A percentile compares a stretch with the other conserved stretches of the same genome.
Evolutionary conservation across 2,113 vertebrate genomes (phyloP).

Genomic region (Saccopteryx bilineata): DNA sequence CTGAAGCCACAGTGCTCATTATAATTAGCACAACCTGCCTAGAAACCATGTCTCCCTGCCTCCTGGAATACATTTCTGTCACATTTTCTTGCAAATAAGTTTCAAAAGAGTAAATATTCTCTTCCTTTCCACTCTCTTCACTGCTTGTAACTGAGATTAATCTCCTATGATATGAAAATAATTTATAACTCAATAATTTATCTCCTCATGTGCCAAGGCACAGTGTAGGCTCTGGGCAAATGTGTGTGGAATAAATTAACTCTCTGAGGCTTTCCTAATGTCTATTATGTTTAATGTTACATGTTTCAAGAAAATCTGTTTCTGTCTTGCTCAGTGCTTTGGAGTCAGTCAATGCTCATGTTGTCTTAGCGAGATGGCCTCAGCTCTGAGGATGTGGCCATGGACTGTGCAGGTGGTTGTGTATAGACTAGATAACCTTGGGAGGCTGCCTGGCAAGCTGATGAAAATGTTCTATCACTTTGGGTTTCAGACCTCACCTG

Average conservation of each 20-base stretch:
- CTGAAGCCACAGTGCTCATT: not conserved
- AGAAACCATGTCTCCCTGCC: not conserved
- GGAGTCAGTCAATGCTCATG: not conserved
- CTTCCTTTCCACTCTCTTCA: conserved; percentile 14
- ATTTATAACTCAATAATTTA: conserved; percentile 27
- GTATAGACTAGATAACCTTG: not conserved
- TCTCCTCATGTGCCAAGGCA: conserved; percentile 22
- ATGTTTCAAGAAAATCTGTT: conserved; percentile 28
- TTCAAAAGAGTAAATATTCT: conserved; percentile 16
- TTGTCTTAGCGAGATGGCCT: not conserved
- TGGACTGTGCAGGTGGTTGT: not conserved
- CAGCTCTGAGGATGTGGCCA: not conserved
- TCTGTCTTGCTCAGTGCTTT: not conserved
- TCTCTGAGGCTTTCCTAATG: not conserved
- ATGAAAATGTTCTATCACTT: not conserved
- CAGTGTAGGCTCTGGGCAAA: conserved; percentile 20
- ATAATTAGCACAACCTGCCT: conserved; percentile 5
- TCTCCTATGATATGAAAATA: conserved; percentile 51
- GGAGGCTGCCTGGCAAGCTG: not conserved
- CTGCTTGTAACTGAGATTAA: conserved; percentile 29
- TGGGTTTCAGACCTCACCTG: not conserved
- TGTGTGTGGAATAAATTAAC: conserved; percentile 25
- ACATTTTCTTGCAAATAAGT: conserved; percentile 23
- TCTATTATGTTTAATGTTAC: conserved; percentile 45
- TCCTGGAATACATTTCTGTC: not conserved